phyloP scores from a whole-genome alignment of 2,113 vertebrate genomes.

The Fulica atra region DNA sequence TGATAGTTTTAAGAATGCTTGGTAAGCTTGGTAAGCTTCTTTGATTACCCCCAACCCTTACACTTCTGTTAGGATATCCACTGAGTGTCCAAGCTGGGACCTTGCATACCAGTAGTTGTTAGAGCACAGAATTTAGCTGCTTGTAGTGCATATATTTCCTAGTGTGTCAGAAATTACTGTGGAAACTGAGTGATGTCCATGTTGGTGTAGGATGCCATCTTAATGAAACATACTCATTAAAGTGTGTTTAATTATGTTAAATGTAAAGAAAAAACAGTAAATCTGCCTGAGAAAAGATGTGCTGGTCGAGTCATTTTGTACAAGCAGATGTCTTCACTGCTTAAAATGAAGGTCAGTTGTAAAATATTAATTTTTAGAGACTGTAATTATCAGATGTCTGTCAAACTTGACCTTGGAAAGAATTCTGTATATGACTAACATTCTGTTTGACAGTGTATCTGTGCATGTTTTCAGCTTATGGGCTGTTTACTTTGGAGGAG shows the following conservation, averaged over 20 bases:
- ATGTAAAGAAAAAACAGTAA: constrained; percentile 19
- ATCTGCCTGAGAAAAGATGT: not conserved
- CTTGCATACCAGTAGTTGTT: not conserved
- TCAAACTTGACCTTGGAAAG: not conserved
- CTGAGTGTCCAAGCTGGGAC: not conserved
- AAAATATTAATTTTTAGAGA: not conserved
- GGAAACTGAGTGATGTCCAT: not conserved
- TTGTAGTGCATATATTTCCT: not conserved
- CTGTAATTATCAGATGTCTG: not conserved
- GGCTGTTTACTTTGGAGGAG: not conserved
- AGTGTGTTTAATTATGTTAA: not conserved
- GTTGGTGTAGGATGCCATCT: not conserved
- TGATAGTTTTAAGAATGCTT: not conserved
- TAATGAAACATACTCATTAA: not conserved
- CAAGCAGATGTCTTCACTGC: not conserved
- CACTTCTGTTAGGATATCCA: not conserved
- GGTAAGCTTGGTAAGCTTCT: not conserved
- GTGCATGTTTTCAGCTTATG: not conserved
- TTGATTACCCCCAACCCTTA: not conserved
- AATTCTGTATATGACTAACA: not conserved
- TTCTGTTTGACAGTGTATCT: not conserved
- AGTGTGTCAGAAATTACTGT: not conserved
- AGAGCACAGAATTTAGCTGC: not conserved
- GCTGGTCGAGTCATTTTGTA: constrained; percentile 15
- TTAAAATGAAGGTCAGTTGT: not conserved